phyloP scores from a whole-genome alignment of 1,140 invertebrate genomes.

The Gyrodactylus bullatarudis region DNA sequence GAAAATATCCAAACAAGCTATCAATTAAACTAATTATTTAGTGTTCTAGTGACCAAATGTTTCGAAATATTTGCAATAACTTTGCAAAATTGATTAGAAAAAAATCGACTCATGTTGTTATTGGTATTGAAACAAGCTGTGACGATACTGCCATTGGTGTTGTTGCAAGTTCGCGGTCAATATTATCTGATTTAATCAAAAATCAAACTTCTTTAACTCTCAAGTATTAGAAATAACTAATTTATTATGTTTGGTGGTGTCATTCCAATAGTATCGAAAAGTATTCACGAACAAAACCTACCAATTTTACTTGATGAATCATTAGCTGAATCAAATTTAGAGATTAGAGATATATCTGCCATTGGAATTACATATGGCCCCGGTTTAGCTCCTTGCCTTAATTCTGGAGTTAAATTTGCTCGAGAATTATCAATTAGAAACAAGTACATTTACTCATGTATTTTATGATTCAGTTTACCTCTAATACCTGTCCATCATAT shows the following conservation, averaged over 20 bases:
- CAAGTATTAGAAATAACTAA: neutral
- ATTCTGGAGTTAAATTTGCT: slow-evolving; percentile 46
- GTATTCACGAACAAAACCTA: slow-evolving; percentile 45
- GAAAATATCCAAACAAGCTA: too few species aligned
- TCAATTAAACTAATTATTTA: too few species aligned
- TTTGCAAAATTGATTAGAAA: too few species aligned
- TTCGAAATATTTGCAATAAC: too few species aligned
- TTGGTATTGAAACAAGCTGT: slow-evolving; percentile 91
- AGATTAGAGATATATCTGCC: slow-evolving; percentile 41
- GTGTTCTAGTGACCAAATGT: too few species aligned
- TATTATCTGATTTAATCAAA: slow-evolving; percentile 35
- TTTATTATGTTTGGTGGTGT: slow-evolving; percentile 40
- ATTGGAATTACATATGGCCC: slow-evolving; percentile 59
- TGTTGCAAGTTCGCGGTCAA: slow-evolving; percentile 31
- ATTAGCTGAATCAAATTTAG: slow-evolving; percentile 29
- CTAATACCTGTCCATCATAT: slow-evolving; percentile 87
- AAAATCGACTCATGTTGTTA: too few species aligned
- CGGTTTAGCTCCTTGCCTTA: slow-evolving; percentile 39
- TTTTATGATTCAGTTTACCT: slow-evolving; percentile 29
- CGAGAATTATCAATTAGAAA: slow-evolving; percentile 33
- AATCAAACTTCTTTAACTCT: slow-evolving; percentile 12
- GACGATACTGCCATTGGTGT: slow-evolving; percentile 77
- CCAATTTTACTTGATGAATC: slow-evolving; percentile 33
- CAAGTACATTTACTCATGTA: slow-evolving; percentile 11
- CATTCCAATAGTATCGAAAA: slow-evolving; percentile 43